phyloP scores from a whole-genome alignment of 2,113 vertebrate species.

The Cettia cetti region DNA sequence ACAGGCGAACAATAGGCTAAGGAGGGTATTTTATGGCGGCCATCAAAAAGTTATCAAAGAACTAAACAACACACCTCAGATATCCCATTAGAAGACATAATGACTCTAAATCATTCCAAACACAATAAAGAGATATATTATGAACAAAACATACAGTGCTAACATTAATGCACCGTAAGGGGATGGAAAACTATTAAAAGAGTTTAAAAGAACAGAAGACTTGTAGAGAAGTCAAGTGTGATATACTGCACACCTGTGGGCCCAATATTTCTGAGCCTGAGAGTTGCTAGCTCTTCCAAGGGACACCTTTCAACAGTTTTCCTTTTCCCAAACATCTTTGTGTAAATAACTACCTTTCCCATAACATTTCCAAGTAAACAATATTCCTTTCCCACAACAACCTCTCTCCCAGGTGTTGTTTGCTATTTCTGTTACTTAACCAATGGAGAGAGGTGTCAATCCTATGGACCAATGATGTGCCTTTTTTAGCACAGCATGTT shows the following conservation, averaged over 20 bases:
- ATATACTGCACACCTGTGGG: not conserved
- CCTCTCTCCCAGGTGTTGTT: too few relatives aligned
- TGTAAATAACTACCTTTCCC: too few relatives aligned
- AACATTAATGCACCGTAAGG: not conserved
- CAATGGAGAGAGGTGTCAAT: too few relatives aligned
- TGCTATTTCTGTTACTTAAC: too few relatives aligned
- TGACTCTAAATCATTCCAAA: not conserved
- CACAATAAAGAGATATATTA: not conserved
- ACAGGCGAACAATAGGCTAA: not conserved
- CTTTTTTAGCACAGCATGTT: too few relatives aligned
- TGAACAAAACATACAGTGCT: not conserved
- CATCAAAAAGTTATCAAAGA: not conserved
- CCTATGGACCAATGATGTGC: too few relatives aligned
- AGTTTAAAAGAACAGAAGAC: not conserved
- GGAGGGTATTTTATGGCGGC: not conserved
- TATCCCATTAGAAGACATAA: not conserved
- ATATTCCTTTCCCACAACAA: too few relatives aligned
- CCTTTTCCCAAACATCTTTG: too few relatives aligned
- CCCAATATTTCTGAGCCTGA: too few relatives aligned
- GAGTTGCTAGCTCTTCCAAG: too few relatives aligned
- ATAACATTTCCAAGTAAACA: too few relatives aligned
- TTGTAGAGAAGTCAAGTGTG: not conserved
- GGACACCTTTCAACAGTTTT: too few relatives aligned
- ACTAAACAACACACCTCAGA: not conserved
- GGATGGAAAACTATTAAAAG: not conserved